phyloP scores from a whole-genome alignment of 2,113 vertebrate genomes.

The Mixornis gularis region DNA sequence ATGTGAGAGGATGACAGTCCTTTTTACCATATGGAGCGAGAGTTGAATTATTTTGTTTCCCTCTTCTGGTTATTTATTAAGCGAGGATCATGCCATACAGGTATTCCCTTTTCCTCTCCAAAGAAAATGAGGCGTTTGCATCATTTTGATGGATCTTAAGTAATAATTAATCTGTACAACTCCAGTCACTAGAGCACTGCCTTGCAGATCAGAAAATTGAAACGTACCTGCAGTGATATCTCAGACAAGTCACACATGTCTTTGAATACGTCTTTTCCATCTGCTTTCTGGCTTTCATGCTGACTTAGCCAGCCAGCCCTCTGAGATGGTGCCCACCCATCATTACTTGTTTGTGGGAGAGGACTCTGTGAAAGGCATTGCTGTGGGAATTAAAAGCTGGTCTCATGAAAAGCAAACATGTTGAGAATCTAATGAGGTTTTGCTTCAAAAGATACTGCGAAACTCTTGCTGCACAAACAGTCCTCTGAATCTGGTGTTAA shows the following conservation, averaged over 20 bases:
- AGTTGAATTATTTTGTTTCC: constrained; percentile 47
- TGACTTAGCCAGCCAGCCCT: neutral
- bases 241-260: neutral
- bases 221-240: neutral
- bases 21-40: constrained; percentile 57
- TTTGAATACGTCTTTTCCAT: neutral
- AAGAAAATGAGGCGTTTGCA: constrained; percentile 49
- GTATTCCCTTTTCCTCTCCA: constrained; percentile 39
- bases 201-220: neutral
- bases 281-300: neutral
- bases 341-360: neutral
- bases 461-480: fast-evolving
- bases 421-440: neutral
- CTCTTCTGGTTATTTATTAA: constrained; percentile 60
- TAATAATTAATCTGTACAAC: constrained; percentile 21
- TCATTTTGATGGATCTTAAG: constrained; percentile 51
- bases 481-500: neutral
- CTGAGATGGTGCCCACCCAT: neutral
- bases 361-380: neutral
- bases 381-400: neutral
- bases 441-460: neutral
- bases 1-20: constrained; percentile 42
- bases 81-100: constrained; percentile 5
- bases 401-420: neutral
- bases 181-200: neutral